phyloP scores from a whole-genome alignment of 2,888 invertebrate species.

The Cosmopolites sordidus region DNA sequence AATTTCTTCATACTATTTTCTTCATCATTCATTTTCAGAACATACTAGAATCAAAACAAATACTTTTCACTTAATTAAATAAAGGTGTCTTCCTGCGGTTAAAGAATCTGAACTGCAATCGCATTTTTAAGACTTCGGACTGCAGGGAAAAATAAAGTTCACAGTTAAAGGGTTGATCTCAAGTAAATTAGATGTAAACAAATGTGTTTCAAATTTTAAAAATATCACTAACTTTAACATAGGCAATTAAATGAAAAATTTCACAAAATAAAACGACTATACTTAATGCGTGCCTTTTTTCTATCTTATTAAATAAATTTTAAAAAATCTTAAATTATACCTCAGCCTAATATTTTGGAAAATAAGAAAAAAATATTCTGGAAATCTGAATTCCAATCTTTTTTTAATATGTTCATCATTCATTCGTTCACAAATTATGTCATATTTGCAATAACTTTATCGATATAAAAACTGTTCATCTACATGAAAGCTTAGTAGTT shows the following conservation, averaged over 20 bases:
- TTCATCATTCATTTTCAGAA: not conserved
- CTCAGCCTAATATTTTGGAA: no score
- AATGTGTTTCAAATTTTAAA: not conserved
- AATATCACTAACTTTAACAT: not conserved
- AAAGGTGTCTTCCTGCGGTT: slow-evolving; percentile 84
- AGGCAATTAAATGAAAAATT: not conserved
- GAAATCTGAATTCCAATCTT: no score
- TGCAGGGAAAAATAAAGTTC: slow-evolving; percentile 50
- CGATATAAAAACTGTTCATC: no score
- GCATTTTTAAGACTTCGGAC: slow-evolving; percentile 94
- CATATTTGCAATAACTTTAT: no score
- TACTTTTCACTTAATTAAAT: slow-evolving; percentile 65
- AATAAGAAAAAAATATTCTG: no score
- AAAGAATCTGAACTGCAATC: slow-evolving; percentile 94
- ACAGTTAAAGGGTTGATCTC: slow-evolving; percentile 6
- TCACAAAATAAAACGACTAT: not conserved
- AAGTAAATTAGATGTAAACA: not conserved
- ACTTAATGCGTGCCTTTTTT: not conserved
- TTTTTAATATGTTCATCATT: no score
- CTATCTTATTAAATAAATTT: not conserved
- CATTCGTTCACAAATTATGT: no score
- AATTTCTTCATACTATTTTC: not conserved
- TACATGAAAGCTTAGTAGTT: no score
- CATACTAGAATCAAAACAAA: not conserved
- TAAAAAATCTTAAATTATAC: not conserved